These are phyloP conservation scores for Furcifer pardalis DNA, from an alignment of 2,797 vertebrate species.

Conservation along the genomic window DNA sequence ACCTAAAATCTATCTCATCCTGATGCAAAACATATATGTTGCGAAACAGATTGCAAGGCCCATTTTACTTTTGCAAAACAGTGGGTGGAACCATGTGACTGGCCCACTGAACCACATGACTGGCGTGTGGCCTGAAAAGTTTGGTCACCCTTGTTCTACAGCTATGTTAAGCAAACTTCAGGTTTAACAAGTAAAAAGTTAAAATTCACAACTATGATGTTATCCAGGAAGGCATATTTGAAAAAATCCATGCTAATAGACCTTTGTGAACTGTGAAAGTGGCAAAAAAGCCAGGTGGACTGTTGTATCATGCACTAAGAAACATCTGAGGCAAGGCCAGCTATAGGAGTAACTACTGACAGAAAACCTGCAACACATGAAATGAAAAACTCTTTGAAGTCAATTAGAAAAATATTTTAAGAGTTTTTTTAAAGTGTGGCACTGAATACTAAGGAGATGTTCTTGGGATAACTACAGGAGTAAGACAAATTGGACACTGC, in stretches of 20 bases:
- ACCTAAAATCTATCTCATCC: too few relatives aligned
- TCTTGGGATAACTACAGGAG: neutral
- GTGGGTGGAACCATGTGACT: too few relatives aligned
- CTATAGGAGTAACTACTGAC: constrained; percentile 30
- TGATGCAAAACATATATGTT: too few relatives aligned
- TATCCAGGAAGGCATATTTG: neutral
- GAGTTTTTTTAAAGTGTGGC: neutral
- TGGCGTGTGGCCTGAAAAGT: too few relatives aligned
- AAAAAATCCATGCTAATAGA: constrained; percentile 40
- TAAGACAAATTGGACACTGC: constrained; percentile 46
- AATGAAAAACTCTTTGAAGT: constrained; percentile 47
- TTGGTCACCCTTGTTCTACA: too few relatives aligned
- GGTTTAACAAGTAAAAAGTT: constrained; percentile 21
- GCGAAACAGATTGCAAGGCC: too few relatives aligned
- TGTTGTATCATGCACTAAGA: neutral
- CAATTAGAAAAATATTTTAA: neutral
- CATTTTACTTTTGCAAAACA: too few relatives aligned
- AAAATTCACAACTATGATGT: constrained; percentile 35
- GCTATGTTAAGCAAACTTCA: too few relatives aligned
- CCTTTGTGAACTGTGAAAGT: constrained; percentile 10
- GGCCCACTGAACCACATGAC: too few relatives aligned
- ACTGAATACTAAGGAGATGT: constrained; percentile 37
- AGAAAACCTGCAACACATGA: constrained; percentile 17
- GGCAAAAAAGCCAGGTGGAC: neutral
- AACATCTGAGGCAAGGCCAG: constrained; percentile 27